A percentile compares a stretch with the other conserved stretches of the same genome.
Evolutionary conservation across 2,113 vertebrate genomes (phyloP).

Genomic region (Gobio gobio): DNA sequence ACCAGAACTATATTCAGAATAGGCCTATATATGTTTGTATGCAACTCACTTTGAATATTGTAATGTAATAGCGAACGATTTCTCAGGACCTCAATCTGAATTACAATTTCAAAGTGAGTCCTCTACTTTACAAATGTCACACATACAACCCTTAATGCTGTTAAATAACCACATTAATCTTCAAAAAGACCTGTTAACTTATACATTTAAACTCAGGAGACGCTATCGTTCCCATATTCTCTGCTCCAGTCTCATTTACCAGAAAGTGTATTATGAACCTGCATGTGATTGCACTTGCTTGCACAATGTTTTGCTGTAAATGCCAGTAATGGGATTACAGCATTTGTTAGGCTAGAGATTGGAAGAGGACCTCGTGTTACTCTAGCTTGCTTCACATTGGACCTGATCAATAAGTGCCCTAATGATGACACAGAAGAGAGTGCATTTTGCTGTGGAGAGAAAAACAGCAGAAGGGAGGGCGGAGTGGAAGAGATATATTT

Average conservation of each 20-base stretch:
- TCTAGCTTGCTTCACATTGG: slow-evolving; percentile 19
- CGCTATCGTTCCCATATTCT: neutral
- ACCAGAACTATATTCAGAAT: neutral
- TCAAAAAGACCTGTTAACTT: neutral
- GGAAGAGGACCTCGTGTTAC: slow-evolving; percentile 8
- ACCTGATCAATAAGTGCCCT: slow-evolving; percentile 44
- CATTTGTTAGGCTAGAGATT: slow-evolving; percentile 36
- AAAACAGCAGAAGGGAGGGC: slow-evolving; percentile 15
- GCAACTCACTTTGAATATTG: neutral
- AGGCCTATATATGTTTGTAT: neutral
- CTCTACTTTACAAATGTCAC: neutral
- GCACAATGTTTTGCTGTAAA: slow-evolving; percentile 36
- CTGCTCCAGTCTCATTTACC: slow-evolving; percentile 45
- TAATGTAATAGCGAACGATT: neutral
- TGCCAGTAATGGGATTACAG: slow-evolving; percentile 40
- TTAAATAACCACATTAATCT: neutral
- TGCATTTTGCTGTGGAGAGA: slow-evolving; percentile 17
- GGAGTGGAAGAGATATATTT: slow-evolving; percentile 43
- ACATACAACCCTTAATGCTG: neutral
- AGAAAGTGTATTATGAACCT: slow-evolving; percentile 29
- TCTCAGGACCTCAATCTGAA: neutral
- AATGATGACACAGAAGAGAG: slow-evolving; percentile 44
- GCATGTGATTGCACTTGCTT: slow-evolving; percentile 41
- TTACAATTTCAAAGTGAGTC: neutral
- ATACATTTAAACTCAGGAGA: neutral